Percentiles rank a stretch among this genome's conserved stretches.
These are phyloP conservation scores for Apteryx owenii DNA, from an alignment of 2,113 vertebrate species.

Conservation along the genomic window DNA sequence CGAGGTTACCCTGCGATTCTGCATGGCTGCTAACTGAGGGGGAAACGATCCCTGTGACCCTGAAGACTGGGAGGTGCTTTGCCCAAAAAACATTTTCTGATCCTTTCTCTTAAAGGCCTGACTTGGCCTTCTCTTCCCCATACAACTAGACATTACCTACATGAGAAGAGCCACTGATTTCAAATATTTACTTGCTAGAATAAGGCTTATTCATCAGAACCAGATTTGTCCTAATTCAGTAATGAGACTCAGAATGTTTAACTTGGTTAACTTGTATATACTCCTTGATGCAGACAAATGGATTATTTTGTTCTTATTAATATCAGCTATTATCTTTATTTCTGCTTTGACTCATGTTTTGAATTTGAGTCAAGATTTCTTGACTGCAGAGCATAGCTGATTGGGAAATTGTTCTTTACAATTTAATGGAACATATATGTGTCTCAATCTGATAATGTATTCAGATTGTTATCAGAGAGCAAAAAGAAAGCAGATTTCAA, in stretches of 20 bases:
- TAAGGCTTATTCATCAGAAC: constrained; percentile 17
- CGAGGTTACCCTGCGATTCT: background rate
- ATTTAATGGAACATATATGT: background rate
- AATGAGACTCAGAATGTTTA: background rate
- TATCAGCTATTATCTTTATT: constrained; percentile 34
- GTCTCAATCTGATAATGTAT: background rate
- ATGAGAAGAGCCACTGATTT: background rate
- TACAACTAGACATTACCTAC: background rate
- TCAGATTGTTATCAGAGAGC: background rate
- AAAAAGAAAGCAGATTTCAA: background rate
- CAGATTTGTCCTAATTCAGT: background rate
- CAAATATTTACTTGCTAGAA: background rate
- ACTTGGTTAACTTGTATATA: background rate
- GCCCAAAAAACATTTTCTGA: background rate
- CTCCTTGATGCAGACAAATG: background rate
- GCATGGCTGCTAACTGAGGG: background rate
- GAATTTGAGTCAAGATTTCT: constrained; percentile 24
- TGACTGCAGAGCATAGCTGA: background rate
- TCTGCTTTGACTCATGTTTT: constrained; percentile 53
- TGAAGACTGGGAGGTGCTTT: background rate
- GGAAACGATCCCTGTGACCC: background rate
- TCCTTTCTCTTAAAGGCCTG: background rate
- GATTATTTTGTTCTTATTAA: constrained; percentile 21
- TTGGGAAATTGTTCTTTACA: constrained; percentile 22
- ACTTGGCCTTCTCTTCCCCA: background rate